Evolutionary conservation across 2,888 invertebrate species (phyloP).

Genomic region (Embidobia sp.): DNA sequence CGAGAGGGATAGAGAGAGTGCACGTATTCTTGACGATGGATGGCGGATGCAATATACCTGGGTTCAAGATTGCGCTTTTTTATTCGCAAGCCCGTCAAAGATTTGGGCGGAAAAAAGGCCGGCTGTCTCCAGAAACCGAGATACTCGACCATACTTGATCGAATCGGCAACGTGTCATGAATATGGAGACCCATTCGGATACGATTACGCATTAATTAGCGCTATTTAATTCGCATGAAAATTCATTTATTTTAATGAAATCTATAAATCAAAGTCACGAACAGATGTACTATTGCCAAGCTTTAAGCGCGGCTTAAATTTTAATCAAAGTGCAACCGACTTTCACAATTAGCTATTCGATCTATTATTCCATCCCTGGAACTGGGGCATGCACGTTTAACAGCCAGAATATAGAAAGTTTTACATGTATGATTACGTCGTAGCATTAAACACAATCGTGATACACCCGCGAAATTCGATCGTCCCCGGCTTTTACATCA

Average conservation of each 20-base stretch:
- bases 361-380: constrained; percentile 58
- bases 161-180: constrained; percentile 2
- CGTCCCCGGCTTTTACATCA: constrained; percentile 7
- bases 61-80: constrained; percentile 44
- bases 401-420: constrained; percentile 39
- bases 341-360: constrained; percentile 61
- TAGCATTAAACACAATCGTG: constrained; percentile 39
- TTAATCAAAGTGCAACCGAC: constrained; percentile 60
- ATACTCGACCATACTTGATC: not conserved
- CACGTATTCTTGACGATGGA: constrained; percentile 47
- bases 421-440: constrained; percentile 41
- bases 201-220: constrained; percentile 35
- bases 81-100: constrained; percentile 16
- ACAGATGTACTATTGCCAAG: constrained; percentile 54
- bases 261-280: constrained; percentile 54
- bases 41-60: constrained; percentile 38
- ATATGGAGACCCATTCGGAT: constrained; percentile 9
- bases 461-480: constrained; percentile 31
- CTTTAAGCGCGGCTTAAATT: constrained; percentile 54
- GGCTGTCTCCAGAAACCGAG: not conserved
- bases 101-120: constrained; percentile 11
- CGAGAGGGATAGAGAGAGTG: too few species aligned
- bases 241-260: constrained; percentile 51
- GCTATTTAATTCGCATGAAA: constrained; percentile 29
- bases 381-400: constrained; percentile 52